Conservation (phyloP, 2,888 invertebrate genomes). For the Eledone cirrhosa region DNA sequence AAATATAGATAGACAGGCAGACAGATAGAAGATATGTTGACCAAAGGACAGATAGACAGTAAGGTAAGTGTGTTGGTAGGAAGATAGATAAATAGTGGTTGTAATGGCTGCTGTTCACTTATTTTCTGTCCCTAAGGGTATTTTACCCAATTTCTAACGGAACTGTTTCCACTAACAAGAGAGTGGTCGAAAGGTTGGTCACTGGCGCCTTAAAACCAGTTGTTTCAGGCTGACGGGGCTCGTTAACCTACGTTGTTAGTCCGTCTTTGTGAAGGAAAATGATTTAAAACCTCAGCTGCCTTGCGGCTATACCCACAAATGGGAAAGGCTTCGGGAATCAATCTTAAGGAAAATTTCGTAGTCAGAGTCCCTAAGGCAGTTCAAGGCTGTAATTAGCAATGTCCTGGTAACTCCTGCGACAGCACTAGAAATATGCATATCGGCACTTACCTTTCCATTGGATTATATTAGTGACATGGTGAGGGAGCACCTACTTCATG, state of each 20-base stretch:
- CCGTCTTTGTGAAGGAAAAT: not conserved
- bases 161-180: not conserved
- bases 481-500: not conserved
- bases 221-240: not conserved
- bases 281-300: not conserved
- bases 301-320: not conserved
- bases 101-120: too few species aligned
- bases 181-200: not conserved
- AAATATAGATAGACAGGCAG: too few species aligned
- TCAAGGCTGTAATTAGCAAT: not conserved
- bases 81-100: too few species aligned
- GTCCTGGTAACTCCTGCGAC: not conserved
- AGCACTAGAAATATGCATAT: not conserved
- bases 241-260: not conserved
- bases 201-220: not conserved
- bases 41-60: too few species aligned
- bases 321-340: not conserved
- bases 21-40: too few species aligned
- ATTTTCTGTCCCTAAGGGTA: too few species aligned
- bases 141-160: too few species aligned
- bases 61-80: too few species aligned
- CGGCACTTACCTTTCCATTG: not conserved
- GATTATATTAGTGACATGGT: not conserved
- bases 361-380: not conserved
- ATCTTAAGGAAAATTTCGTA: not conserved